These are phyloP conservation scores for Drosophila recens DNA, from an alignment of 2,888 invertebrate genomes.

Conservation along the genomic window DNA sequence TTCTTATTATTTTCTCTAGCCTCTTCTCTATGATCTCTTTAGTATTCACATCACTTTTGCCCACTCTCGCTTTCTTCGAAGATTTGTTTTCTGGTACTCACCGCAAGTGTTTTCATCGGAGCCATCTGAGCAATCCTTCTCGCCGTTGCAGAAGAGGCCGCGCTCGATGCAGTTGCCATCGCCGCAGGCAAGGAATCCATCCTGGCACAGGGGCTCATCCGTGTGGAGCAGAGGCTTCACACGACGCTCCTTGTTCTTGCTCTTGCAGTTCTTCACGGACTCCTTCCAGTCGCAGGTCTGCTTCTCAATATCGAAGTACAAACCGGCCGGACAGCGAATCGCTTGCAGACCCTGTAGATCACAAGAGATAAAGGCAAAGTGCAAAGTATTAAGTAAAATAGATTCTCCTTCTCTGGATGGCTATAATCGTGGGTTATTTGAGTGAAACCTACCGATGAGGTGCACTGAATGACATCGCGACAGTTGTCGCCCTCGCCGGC, in stretches of 20 bases:
- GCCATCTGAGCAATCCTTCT: slow-evolving; percentile 94
- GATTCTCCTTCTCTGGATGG: too few relatives aligned
- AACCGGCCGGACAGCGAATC: slow-evolving; percentile 95
- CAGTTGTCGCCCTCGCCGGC: slow-evolving; percentile 96
- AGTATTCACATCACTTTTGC: slow-evolving; percentile 5
- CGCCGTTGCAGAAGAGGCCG: slow-evolving; percentile 96
- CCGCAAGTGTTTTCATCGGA: slow-evolving; percentile 96
- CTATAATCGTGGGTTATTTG: too few relatives aligned
- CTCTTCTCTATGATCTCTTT: not conserved
- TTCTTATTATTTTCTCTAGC: slow-evolving; percentile 6
- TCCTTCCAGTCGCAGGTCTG: slow-evolving; percentile 98
- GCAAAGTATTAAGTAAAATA: not conserved
- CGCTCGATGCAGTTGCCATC: slow-evolving; percentile 94
- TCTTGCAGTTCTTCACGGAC: slow-evolving; percentile 96
- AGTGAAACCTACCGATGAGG: slow-evolving; percentile 90
- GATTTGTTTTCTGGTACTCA: slow-evolving; percentile 86
- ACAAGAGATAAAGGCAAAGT: not conserved
- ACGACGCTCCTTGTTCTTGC: slow-evolving; percentile 95
- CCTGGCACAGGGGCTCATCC: slow-evolving; percentile 95
- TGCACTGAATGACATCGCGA: slow-evolving; percentile 97
- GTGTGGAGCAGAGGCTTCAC: slow-evolving; percentile 94
- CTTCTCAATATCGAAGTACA: slow-evolving; percentile 97
- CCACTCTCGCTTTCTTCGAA: slow-evolving; percentile 8
- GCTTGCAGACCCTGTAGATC: slow-evolving; percentile 92
- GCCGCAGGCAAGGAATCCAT: slow-evolving; percentile 94